Evolutionary conservation across 1,140 invertebrate genomes (phyloP), one percentile per base, ranked within the genome.

Genomic region (Lutraria rhynchaena): DNA sequence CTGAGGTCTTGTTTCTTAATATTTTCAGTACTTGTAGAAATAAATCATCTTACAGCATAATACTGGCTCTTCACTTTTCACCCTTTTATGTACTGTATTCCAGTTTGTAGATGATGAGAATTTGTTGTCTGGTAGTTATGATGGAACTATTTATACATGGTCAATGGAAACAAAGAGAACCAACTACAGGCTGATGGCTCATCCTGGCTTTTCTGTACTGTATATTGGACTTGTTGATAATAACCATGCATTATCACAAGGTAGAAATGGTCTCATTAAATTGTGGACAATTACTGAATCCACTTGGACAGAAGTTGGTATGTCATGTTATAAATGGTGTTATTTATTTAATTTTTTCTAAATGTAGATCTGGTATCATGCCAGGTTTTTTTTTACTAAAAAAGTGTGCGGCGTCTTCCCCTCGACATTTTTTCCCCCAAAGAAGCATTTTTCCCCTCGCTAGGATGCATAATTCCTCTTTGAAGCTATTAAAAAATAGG

Each of bases 201-300:
- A 80, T 37, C 33, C 33, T 9, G 63, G 53, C 11, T 19, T 53
- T 22, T 61, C 73, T 55, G 51, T 83, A 13, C 35, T 80, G 3
- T 83, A 76, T 69, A 17, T 80, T 4, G 76, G 58, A 19, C 46
- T 57, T 46, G 65, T 46, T 22, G 67, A 44, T 22, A 33, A 53
- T 13, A 24, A 17, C n/a, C 13, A 24, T 19, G 11, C 85, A 5
- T 3, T 87, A 22, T 82, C 81, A 24, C 83, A 85, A 15, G 85
- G 85, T 19, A 73, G 83, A 82, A 83, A 87, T 80, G 83, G 85
- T 46, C 37, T 35, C 35, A 27, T 85, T 15, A 85, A 81, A 61
- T 27, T 82, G 1, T 87, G 85, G 85, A 22, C 57, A 27, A 37
- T 13, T 31, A 67, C 35, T 57, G 65, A 73, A 58, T 17, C 24